Evolutionary conservation across 2,113 vertebrate species (phyloP).

Genomic region (Scolopax mira): DNA sequence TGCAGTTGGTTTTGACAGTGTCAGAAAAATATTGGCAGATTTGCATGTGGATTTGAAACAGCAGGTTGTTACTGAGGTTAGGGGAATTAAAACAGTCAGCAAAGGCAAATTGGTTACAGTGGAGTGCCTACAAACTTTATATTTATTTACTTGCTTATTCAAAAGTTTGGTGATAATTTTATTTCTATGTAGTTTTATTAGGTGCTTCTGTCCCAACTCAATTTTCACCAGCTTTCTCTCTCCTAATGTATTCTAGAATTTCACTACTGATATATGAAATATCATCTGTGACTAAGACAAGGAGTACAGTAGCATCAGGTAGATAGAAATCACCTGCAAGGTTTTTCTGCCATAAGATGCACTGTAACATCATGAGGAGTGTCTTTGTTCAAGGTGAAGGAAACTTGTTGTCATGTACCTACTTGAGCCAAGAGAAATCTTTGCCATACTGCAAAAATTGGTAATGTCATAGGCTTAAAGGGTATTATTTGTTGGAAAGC

Average conservation of each 20-base stretch:
- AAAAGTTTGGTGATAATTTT: not conserved
- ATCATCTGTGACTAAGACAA: rapidly evolving
- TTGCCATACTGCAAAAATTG: not conserved
- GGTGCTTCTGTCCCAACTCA: not conserved
- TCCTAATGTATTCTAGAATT: not conserved
- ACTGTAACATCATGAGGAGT: not conserved
- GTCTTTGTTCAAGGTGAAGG: not conserved
- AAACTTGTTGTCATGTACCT: not conserved
- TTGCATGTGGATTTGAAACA: not conserved
- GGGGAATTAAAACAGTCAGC: not conserved
- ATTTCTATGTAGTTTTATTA: not conserved
- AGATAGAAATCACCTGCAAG: not conserved
- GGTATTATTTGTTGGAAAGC: not conserved
- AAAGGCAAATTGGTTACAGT: not conserved
- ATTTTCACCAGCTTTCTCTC: not conserved
- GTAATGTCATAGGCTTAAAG: not conserved
- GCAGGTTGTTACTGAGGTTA: not conserved
- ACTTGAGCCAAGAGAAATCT: not conserved
- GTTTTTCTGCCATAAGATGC: not conserved
- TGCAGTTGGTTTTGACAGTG: not conserved
- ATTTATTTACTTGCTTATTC: not conserved
- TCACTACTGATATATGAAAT: not conserved
- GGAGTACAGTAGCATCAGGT: not conserved
- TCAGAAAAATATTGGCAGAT: not conserved
- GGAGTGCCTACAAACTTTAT: not conserved